A percentile compares a stretch with the other conserved stretches of the same genome.
These are phyloP conservation scores for Lasioglossum lativentre DNA, from an alignment of 2,888 invertebrate species.

Conservation along the genomic window DNA sequence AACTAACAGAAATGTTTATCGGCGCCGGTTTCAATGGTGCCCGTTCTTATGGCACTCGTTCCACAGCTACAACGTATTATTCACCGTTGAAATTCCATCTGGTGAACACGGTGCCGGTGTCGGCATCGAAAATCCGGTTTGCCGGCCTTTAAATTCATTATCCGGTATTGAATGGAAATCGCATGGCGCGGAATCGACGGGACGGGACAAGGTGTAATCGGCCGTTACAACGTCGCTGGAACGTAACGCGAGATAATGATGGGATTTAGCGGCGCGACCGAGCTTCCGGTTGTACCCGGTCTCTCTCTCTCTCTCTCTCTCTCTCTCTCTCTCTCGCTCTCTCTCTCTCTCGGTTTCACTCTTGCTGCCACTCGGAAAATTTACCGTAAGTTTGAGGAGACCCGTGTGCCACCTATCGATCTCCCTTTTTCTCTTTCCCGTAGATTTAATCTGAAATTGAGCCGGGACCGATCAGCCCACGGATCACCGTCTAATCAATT, in stretches of 20 bases:
- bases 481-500: slow-evolving; percentile 1
- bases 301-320: not conserved
- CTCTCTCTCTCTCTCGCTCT: not conserved
- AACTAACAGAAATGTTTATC: slow-evolving; percentile 12
- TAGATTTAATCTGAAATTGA: not conserved
- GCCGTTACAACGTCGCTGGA: slow-evolving; percentile 27
- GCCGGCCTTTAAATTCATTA: slow-evolving; percentile 26
- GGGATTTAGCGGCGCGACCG: slow-evolving; percentile 13
- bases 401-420: not conserved
- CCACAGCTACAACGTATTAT: not conserved
- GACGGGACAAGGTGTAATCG: slow-evolving; percentile 26
- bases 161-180: slow-evolving; percentile 16
- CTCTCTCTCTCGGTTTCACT: too few species aligned
- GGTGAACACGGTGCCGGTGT: not conserved
- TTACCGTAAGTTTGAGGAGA: not conserved
- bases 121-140: slow-evolving; percentile 14
- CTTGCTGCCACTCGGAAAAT: not conserved
- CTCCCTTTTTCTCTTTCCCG: not conserved
- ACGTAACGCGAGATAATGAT: slow-evolving; percentile 33
- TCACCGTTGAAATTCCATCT: not conserved
- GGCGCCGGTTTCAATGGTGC: not conserved
- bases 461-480: not conserved
- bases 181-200: not conserved
- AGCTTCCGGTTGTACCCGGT: not conserved
- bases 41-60: not conserved